phyloP scores from a whole-genome alignment of 2,113 vertebrate species.

The Mola mola region DNA sequence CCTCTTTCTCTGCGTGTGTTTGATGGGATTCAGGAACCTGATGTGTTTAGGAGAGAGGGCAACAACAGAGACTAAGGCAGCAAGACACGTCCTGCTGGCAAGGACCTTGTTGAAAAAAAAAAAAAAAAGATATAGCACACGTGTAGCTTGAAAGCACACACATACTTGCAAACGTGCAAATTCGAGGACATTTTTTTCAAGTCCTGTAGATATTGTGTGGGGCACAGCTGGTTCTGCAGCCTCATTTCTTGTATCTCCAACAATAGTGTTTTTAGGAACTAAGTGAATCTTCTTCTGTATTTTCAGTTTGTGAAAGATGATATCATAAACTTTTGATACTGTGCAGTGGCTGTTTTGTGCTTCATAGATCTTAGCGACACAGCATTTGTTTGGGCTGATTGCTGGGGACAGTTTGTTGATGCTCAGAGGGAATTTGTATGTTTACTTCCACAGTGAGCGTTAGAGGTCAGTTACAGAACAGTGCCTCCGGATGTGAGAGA shows the following conservation, averaged over 20 bases:
- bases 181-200: too few species aligned
- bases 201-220: too few species aligned
- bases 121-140: not conserved
- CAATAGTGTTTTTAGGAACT: slow-evolving; percentile 10
- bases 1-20: slow-evolving; percentile 14
- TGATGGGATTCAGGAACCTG: slow-evolving; percentile 42
- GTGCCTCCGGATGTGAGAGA: slow-evolving; percentile 7
- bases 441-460: slow-evolving; percentile 16
- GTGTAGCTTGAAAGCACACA: slow-evolving; percentile 1
- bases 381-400: slow-evolving; percentile 13
- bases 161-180: slow-evolving; percentile 4
- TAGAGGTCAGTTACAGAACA: slow-evolving; percentile 22
- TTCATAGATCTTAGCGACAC: slow-evolving; percentile 5
- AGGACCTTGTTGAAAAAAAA: slow-evolving; percentile 21
- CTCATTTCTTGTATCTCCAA: too few species aligned
- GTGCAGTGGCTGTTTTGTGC: not conserved
- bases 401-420: slow-evolving; percentile 6
- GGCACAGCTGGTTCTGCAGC: slow-evolving; percentile 36
- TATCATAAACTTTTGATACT: slow-evolving; percentile 8
- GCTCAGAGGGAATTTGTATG: slow-evolving; percentile 15
- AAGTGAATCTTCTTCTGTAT: slow-evolving; percentile 1
- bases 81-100: slow-evolving; percentile 53
- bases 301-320: slow-evolving; percentile 1
- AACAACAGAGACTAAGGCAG: slow-evolving; percentile 33
- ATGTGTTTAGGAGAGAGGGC: slow-evolving; percentile 44